Evolutionary conservation across 2,888 invertebrate species (phyloP).

Genomic region (Athalia rosae): DNA sequence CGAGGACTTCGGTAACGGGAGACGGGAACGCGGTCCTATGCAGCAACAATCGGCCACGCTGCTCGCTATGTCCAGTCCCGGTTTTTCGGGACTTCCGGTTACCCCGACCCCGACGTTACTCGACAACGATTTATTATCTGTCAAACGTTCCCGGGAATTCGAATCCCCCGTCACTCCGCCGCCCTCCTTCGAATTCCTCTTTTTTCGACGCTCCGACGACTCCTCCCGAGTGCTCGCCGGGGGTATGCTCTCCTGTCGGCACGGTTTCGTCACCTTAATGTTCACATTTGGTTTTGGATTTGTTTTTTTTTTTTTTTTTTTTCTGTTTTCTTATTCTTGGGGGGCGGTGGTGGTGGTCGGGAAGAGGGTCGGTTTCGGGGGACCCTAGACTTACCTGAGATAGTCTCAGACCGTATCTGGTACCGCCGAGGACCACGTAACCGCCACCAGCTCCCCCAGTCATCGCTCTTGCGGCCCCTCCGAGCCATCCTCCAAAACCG

Average conservation of each 20-base stretch:
- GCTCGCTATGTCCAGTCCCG: conserved; percentile 55
- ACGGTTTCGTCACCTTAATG: conserved; percentile 38
- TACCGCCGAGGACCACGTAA: conserved; percentile 82
- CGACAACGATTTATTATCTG: conserved; percentile 55
- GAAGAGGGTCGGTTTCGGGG: no score
- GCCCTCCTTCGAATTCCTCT: conserved; percentile 59
- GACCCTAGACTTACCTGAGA: conserved; percentile 68
- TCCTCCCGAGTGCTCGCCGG: conserved; percentile 58
- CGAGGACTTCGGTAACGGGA: conserved; percentile 60
- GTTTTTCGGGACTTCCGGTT: conserved; percentile 50
- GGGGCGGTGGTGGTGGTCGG: no score
- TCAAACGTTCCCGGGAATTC: conserved; percentile 62
- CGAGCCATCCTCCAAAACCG: conserved; percentile 66
- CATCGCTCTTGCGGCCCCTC: conserved; percentile 66
- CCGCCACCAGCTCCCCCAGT: conserved; percentile 64
- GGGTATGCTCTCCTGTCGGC: conserved; percentile 63
- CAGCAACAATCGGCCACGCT: conserved; percentile 67
- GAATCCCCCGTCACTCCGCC: conserved; percentile 48
- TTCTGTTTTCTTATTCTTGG: not conserved
- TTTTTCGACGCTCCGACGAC: conserved; percentile 58
- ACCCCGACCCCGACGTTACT: conserved; percentile 48
- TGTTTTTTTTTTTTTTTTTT: conserved; percentile 14
- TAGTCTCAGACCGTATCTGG: conserved; percentile 82
- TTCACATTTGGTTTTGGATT: conserved; percentile 23
- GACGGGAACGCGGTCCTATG: conserved; percentile 67